Percentiles rank a stretch among this genome's conserved stretches.
Conservation (phyloP, 2,113 vertebrate species). For the Mixornis gularis region DNA sequence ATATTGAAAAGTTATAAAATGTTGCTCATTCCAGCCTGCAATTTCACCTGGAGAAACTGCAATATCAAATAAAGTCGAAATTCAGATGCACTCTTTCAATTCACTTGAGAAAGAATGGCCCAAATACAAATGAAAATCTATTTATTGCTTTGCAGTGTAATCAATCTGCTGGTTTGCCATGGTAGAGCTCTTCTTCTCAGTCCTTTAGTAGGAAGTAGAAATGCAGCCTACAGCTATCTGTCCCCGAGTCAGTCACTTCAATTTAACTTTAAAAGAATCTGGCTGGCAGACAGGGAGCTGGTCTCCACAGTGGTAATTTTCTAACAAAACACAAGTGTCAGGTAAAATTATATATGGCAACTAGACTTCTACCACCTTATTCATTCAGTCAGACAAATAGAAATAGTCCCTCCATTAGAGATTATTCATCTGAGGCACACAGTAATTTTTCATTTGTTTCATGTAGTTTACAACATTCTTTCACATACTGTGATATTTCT, state of each 20-base stretch:
- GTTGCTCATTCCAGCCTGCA: background rate
- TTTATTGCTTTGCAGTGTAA: background rate
- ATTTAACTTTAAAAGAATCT: conserved; percentile 54
- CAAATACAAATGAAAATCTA: background rate
- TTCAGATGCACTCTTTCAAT: background rate
- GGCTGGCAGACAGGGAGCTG: conserved; percentile 28
- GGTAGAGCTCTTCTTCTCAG: background rate
- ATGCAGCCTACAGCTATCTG: conserved; percentile 30
- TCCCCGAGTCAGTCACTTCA: conserved; percentile 52
- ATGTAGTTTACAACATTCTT: background rate
- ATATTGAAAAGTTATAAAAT: background rate
- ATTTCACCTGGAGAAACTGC: background rate
- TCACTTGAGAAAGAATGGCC: background rate
- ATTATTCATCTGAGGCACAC: background rate
- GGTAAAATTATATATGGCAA: conserved; percentile 39
- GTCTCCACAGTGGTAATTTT: conserved; percentile 39
- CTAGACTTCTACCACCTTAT: background rate
- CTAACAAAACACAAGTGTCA: conserved; percentile 48
- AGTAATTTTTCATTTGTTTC: background rate
- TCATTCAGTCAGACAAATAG: background rate
- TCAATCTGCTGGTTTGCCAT: background rate
- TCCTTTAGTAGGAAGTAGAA: conserved; percentile 2
- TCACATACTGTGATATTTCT: background rate
- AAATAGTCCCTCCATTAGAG: conserved; percentile 1
- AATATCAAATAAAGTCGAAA: background rate